A percentile compares a stretch with the other conserved stretches of the same genome.
Conservation (phyloP, 1,140 invertebrate species). For the Apis dorsata region DNA sequence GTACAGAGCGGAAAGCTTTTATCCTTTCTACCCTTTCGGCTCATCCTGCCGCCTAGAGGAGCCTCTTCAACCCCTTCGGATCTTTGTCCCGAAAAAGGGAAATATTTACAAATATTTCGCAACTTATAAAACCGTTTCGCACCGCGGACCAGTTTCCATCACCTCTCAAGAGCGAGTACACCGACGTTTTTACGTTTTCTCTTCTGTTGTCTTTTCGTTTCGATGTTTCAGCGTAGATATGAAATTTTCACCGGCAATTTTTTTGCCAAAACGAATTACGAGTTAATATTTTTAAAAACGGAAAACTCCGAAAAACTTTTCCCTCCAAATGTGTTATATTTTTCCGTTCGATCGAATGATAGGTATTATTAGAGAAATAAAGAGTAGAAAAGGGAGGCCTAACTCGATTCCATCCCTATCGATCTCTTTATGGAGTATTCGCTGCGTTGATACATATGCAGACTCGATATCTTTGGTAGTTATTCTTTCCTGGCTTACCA, state of each 20-base stretch:
- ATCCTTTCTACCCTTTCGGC: slow-evolving; percentile 71
- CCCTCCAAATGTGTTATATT: neutral
- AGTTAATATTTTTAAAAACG: neutral
- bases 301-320: neutral
- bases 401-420: neutral
- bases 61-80: slow-evolving; percentile 39
- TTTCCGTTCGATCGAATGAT: neutral
- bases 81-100: slow-evolving; percentile 48
- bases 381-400: neutral
- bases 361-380: neutral
- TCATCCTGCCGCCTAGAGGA: slow-evolving; percentile 59
- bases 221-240: neutral
- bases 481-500: slow-evolving; percentile 76
- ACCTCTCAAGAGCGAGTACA: slow-evolving; percentile 34
- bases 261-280: neutral
- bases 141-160: slow-evolving; percentile 53
- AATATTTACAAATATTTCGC: slow-evolving; percentile 74
- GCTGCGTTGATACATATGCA: slow-evolving; percentile 75
- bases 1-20: slow-evolving; percentile 75
- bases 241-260: neutral
- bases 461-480: slow-evolving; percentile 78
- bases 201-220: slow-evolving; percentile 26
- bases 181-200: slow-evolving; percentile 26
- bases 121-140: slow-evolving; percentile 56
- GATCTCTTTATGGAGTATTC: slow-evolving; percentile 72